Conservation (phyloP, 2,888 invertebrate species). For the Mongoloraphidia duomilia region DNA sequence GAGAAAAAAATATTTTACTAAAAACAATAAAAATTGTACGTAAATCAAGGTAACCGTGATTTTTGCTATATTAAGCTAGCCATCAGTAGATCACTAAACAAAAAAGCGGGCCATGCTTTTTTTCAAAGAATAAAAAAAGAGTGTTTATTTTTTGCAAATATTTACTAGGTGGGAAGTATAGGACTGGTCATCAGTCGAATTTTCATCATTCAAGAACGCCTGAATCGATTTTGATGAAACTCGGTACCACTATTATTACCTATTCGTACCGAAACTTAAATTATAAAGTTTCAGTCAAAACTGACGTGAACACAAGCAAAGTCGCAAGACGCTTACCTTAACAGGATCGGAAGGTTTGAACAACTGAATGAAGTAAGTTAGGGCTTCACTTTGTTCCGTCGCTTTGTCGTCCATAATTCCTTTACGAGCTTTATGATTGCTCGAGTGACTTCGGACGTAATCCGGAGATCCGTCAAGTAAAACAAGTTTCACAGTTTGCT, state of each 20-base stretch:
- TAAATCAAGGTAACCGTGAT: no score
- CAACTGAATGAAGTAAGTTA: conserved; percentile 71
- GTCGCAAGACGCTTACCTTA: conserved; percentile 34
- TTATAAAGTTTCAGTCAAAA: no score
- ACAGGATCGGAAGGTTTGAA: conserved; percentile 62
- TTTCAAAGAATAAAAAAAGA: no score
- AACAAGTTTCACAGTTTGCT: conserved; percentile 45
- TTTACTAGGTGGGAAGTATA: no score
- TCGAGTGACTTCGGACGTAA: conserved; percentile 64
- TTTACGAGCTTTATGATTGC: conserved; percentile 45
- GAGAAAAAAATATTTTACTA: no score
- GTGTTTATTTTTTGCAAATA: no score
- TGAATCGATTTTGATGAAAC: conserved; percentile 1
- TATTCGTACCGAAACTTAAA: not conserved
- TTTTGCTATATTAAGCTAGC: no score
- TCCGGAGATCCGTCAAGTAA: conserved; percentile 85
- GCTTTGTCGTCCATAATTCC: conserved; percentile 35
- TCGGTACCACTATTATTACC: not conserved
- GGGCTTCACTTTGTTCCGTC: conserved; percentile 53
- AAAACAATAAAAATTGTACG: no score
- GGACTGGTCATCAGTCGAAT: no score
- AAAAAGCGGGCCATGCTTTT: no score
- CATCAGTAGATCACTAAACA: no score
- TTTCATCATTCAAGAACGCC: no score
- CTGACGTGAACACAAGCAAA: not conserved